Conservation (phyloP, 2,797 vertebrate species). For the Graptemys geographica region DNA sequence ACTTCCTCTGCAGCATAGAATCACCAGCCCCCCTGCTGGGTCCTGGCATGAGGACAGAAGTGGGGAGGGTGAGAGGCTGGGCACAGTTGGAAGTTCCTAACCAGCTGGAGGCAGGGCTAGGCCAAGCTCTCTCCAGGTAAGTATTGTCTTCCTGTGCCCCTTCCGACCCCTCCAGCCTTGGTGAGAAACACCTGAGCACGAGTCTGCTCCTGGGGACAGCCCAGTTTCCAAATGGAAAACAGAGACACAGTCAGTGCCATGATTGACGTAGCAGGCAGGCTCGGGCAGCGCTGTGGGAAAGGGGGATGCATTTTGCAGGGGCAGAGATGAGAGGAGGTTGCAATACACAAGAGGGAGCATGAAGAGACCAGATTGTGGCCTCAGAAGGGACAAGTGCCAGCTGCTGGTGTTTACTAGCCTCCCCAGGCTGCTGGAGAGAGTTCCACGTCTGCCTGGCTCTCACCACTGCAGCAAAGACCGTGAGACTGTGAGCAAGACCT, state of each 20-base stretch:
- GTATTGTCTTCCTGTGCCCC: background rate
- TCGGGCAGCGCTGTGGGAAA: too few relatives aligned
- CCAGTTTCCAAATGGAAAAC: background rate
- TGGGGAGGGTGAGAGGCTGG: background rate
- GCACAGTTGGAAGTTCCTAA: background rate
- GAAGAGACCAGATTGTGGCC: background rate
- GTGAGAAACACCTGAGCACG: background rate
- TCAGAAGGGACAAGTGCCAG: background rate
- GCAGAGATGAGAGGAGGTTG: background rate
- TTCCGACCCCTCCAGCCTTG: accelerated
- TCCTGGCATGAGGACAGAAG: background rate
- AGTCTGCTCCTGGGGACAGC: too few relatives aligned
- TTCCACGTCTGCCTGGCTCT: background rate
- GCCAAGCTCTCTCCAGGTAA: background rate
- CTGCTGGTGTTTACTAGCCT: background rate
- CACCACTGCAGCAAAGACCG: background rate
- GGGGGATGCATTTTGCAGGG: too few relatives aligned
- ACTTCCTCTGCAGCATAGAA: background rate
- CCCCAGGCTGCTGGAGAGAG: background rate
- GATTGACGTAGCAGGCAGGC: background rate
- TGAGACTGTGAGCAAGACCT: background rate
- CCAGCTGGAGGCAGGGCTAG: accelerated
- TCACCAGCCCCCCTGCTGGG: background rate
- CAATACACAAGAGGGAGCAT: background rate
- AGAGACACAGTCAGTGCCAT: background rate